Evolutionary conservation across 2,888 invertebrate genomes (phyloP).

Genomic region (Cerceris rybyensis): DNA sequence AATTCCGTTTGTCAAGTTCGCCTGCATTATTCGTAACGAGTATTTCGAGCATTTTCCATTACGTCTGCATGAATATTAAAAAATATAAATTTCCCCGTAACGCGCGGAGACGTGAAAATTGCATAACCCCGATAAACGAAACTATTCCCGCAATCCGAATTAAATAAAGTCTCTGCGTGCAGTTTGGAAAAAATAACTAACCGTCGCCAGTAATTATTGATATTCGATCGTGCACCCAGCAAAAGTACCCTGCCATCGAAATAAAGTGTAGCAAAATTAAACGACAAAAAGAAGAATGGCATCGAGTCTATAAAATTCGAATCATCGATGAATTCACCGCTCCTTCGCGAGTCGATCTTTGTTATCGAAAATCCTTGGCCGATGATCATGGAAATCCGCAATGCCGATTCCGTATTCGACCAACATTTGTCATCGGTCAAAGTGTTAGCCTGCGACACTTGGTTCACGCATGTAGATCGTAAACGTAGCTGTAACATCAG

Average conservation of each 20-base stretch:
- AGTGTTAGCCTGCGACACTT: conserved; percentile 34
- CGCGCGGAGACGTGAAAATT: conserved; percentile 28
- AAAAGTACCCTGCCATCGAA: background rate
- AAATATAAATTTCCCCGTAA: background rate
- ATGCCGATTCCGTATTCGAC: conserved; percentile 41
- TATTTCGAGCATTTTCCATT: conserved; percentile 10
- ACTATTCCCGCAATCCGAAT: conserved; percentile 44
- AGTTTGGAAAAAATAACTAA: conserved; percentile 22
- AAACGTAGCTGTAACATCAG: conserved; percentile 37
- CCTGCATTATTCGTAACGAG: background rate
- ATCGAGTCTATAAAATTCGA: background rate
- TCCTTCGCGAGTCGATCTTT: background rate
- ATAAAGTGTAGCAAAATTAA: conserved; percentile 21
- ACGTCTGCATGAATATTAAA: background rate
- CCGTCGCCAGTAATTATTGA: conserved; percentile 29
- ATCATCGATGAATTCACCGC: background rate
- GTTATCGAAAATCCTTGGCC: background rate
- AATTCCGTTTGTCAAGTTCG: too few relatives aligned
- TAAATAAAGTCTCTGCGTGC: conserved; percentile 4
- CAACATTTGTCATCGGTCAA: conserved; percentile 35
- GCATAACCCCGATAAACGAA: conserved; percentile 19
- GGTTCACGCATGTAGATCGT: conserved; percentile 24
- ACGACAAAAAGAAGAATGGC: background rate
- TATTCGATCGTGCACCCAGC: conserved; percentile 28
- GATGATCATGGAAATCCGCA: conserved; percentile 35